Conservation (phyloP, 2,888 invertebrate genomes). For the Ichneumon xanthorius region DNA sequence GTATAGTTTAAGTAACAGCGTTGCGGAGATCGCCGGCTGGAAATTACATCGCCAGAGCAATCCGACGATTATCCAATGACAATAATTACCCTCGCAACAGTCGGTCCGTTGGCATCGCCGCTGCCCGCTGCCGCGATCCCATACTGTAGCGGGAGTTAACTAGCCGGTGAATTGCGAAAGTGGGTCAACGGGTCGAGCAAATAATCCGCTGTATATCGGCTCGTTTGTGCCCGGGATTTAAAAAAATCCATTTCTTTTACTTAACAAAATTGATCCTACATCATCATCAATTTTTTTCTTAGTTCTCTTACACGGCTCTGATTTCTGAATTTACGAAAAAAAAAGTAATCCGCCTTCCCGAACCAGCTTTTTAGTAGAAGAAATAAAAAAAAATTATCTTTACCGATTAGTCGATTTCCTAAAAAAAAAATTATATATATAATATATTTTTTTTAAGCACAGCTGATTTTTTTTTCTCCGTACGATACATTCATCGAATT, state of each 20-base stretch:
- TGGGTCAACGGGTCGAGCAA: slow-evolving; percentile 48
- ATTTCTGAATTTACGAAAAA: too few species aligned
- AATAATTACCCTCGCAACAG: slow-evolving; percentile 61
- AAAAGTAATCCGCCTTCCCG: too few species aligned
- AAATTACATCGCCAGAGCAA: slow-evolving; percentile 41
- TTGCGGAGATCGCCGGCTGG: slow-evolving; percentile 11
- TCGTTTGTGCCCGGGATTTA: background rate
- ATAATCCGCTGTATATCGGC: background rate
- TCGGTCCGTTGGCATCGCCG: background rate
- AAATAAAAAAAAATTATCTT: too few species aligned
- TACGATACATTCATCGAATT: slow-evolving; percentile 9
- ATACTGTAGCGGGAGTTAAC: background rate
- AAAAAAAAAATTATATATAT: too few species aligned
- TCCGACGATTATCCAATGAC: slow-evolving; percentile 53
- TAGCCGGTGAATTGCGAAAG: slow-evolving; percentile 56
- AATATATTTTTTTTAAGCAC: background rate
- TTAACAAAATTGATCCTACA: too few species aligned
- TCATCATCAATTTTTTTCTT: too few species aligned
- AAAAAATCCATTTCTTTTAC: background rate
- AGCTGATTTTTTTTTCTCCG: background rate
- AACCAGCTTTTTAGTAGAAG: too few species aligned
- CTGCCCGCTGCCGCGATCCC: slow-evolving; percentile 16
- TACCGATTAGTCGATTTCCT: too few species aligned
- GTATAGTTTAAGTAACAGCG: background rate
- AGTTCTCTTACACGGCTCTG: too few species aligned